Percentiles rank a stretch among this genome's conserved stretches.
Conservation (phyloP, 2,888 invertebrate genomes). For the Rambutsinella grinnellia region DNA sequence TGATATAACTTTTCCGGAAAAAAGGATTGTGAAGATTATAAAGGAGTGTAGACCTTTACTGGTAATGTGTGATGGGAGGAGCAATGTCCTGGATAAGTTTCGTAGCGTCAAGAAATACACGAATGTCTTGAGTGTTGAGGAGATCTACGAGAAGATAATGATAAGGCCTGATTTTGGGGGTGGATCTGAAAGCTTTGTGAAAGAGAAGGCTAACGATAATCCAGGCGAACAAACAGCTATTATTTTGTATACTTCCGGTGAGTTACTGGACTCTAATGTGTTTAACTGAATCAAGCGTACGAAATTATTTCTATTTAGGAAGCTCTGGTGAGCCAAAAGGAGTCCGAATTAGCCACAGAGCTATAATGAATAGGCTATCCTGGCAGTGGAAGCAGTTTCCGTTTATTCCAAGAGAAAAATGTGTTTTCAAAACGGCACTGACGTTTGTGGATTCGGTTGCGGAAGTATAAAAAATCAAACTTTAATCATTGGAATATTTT, state of each 20-base stretch:
- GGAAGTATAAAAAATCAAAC: slow-evolving; percentile 43
- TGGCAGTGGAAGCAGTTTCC: slow-evolving; percentile 93
- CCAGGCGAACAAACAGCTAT: slow-evolving; percentile 74
- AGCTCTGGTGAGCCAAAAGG: slow-evolving; percentile 69
- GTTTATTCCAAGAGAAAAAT: slow-evolving; percentile 77
- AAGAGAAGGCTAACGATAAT: background rate
- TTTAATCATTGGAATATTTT: no score
- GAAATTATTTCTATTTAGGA: slow-evolving; percentile 27
- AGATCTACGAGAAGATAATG: background rate
- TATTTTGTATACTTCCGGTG: slow-evolving; percentile 83
- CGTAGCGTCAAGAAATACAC: slow-evolving; percentile 29
- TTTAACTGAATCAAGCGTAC: background rate
- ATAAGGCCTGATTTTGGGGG: no score
- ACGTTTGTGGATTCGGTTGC: slow-evolving; percentile 90
- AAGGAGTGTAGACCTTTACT: slow-evolving; percentile 80
- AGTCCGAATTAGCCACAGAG: slow-evolving; percentile 82
- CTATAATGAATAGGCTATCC: slow-evolving; percentile 83
- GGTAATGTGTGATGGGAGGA: slow-evolving; percentile 76
- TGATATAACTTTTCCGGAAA: slow-evolving; percentile 79
- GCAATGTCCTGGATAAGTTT: slow-evolving; percentile 69
- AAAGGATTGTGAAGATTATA: slow-evolving; percentile 82
- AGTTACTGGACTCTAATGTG: background rate
- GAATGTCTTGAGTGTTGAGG: slow-evolving; percentile 25
- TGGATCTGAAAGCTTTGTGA: no score
- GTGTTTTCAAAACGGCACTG: slow-evolving; percentile 91